phyloP scores from a whole-genome alignment of 2,888 invertebrate species.

The Eilema depressum region DNA sequence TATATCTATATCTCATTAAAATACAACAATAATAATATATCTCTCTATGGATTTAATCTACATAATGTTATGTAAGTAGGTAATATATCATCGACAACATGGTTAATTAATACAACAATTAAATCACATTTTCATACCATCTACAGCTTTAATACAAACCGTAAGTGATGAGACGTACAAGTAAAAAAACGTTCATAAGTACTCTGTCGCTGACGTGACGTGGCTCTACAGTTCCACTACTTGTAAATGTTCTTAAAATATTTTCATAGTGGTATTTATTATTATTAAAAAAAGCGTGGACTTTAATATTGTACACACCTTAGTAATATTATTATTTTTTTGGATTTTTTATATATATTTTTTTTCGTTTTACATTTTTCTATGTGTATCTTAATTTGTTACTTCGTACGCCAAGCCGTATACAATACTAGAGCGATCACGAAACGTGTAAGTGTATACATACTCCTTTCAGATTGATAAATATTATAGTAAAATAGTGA shows the following conservation, averaged over 20 bases:
- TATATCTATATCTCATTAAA: constrained; percentile 75
- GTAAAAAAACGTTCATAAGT: constrained; percentile 74
- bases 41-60: constrained; percentile 82
- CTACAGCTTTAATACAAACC: constrained; percentile 71
- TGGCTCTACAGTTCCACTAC: constrained; percentile 69
- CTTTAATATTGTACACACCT: constrained; percentile 85
- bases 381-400: constrained; percentile 77
- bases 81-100: constrained; percentile 78
- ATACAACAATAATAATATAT: constrained; percentile 84
- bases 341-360: constrained; percentile 51
- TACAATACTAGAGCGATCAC: constrained; percentile 83
- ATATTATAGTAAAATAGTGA: constrained; percentile 82
- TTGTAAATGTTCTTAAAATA: constrained; percentile 85
- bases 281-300: constrained; percentile 72
- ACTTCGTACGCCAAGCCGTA: constrained; percentile 81
- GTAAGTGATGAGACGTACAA: constrained; percentile 68
- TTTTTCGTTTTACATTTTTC: constrained; percentile 65
- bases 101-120: constrained; percentile 82
- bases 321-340: constrained; percentile 72
- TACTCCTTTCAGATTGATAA: constrained; percentile 76
- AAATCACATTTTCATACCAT: constrained; percentile 82
- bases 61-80: constrained; percentile 77
- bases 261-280: constrained; percentile 66
- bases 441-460: constrained; percentile 75
- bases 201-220: constrained; percentile 76